phyloP scores from a whole-genome alignment of 2,888 invertebrate genomes.

The Hydrotaea diabolus region DNA sequence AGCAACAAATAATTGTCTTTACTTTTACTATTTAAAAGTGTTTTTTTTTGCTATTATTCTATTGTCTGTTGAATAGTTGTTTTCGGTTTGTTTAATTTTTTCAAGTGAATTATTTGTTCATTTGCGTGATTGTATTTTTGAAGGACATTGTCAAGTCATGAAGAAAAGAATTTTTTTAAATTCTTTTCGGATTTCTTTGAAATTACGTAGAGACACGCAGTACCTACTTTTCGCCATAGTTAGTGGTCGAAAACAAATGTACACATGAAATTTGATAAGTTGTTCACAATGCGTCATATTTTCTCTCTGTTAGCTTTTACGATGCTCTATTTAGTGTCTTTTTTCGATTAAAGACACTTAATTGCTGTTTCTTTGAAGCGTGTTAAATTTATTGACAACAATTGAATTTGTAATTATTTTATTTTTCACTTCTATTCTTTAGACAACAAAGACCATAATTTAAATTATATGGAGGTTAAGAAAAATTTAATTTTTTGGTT shows the following conservation, averaged over 20 bases:
- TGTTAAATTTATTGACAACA: background rate
- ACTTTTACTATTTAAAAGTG: constrained; percentile 14
- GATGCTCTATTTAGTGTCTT: background rate
- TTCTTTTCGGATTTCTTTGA: constrained; percentile 8
- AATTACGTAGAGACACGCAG: background rate
- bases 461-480: too few relatives aligned
- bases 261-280: constrained; percentile 51
- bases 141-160: constrained; percentile 74
- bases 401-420: too few relatives aligned
- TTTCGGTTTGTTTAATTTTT: too few relatives aligned
- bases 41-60: constrained; percentile 14
- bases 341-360: too few relatives aligned
- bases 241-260: background rate
- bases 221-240: background rate
- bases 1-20: background rate
- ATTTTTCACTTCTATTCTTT: too few relatives aligned
- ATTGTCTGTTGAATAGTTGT: constrained; percentile 43
- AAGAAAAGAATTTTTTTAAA: constrained; percentile 20
- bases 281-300: background rate
- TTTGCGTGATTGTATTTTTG: constrained; percentile 62
- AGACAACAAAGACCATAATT: too few relatives aligned
- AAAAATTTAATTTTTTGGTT: too few relatives aligned
- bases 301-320: background rate
- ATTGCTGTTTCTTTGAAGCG: background rate
- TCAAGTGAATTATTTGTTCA: background rate